These are phyloP conservation scores for Pachyseris speciosa DNA, from an alignment of 64 coral and sea anemone genomes.

Conservation along the genomic window DNA sequence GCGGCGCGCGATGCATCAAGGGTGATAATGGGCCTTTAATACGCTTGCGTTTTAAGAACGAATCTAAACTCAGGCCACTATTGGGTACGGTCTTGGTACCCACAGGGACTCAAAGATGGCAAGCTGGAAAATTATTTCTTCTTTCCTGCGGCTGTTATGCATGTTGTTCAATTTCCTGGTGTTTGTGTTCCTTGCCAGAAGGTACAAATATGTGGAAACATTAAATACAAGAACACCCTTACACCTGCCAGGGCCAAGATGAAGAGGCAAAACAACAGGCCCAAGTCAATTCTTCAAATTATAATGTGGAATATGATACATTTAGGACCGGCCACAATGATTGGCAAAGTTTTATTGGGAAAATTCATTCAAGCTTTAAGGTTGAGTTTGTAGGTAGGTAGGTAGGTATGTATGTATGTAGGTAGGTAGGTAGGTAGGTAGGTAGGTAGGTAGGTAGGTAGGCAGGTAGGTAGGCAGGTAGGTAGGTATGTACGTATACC, in stretches of 20 bases:
- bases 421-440: too few relatives aligned
- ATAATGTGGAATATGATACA: not conserved
- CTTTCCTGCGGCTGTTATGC: slow-evolving; percentile 66
- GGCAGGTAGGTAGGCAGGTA: too few relatives aligned
- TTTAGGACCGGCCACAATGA: too few relatives aligned
- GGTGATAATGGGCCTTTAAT: slow-evolving; percentile 75
- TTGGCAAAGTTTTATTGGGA: too few relatives aligned
- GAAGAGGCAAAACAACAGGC: too few relatives aligned
- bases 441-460: too few relatives aligned
- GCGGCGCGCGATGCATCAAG: too few relatives aligned
- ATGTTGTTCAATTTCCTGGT: slow-evolving; percentile 79
- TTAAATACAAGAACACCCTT: not conserved
- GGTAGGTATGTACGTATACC: too few relatives aligned
- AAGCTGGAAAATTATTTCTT: slow-evolving; percentile 87
- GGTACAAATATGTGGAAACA: slow-evolving; percentile 70
- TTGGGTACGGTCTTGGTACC: slow-evolving; percentile 77
- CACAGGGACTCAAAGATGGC: slow-evolving; percentile 72
- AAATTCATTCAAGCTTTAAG: too few relatives aligned
- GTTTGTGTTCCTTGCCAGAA: slow-evolving; percentile 61
- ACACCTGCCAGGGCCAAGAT: not conserved
- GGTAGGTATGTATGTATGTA: too few relatives aligned
- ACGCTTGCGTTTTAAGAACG: slow-evolving; percentile 55
- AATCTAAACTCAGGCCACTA: slow-evolving; percentile 39
- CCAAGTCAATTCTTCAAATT: not conserved
- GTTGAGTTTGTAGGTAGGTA: too few relatives aligned